A percentile compares a stretch with the other conserved stretches of the same genome.
These are phyloP conservation scores for Acanthopagrus latus DNA, from an alignment of 2,797 vertebrate species.

Conservation along the genomic window DNA sequence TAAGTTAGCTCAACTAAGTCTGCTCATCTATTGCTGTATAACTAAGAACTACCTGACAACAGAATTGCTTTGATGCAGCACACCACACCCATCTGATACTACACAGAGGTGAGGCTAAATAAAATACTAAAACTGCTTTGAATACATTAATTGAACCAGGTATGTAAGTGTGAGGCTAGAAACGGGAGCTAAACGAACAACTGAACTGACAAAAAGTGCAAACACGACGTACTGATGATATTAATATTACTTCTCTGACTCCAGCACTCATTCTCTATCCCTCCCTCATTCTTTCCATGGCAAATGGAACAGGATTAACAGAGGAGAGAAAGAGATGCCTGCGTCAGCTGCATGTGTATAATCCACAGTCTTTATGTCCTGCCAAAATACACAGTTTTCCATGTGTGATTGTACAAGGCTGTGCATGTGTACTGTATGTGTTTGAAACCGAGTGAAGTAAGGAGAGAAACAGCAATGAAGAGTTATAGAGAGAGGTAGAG, in stretches of 20 bases:
- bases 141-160: conserved; percentile 33
- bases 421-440: conserved; percentile 25
- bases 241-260: conserved; percentile 72
- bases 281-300: conserved; percentile 63
- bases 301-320: conserved; percentile 83
- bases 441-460: conserved; percentile 33
- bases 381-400: conserved; percentile 75
- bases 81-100: conserved; percentile 28
- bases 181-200: conserved; percentile 35
- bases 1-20: conserved; percentile 13
- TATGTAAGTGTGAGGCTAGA: conserved; percentile 17
- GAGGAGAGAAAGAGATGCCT: conserved; percentile 66
- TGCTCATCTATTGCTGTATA: not conserved
- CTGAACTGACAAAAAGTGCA: conserved; percentile 39
- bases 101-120: conserved; percentile 23
- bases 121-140: conserved; percentile 22
- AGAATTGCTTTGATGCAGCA: conserved; percentile 12
- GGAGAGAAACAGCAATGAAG: conserved; percentile 39
- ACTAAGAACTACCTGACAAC: conserved; percentile 8
- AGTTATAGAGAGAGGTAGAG: conserved; percentile 15
- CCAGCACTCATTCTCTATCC: conserved; percentile 22
- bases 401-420: conserved; percentile 46
- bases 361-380: conserved; percentile 75
- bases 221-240: conserved; percentile 57
- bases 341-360: conserved; percentile 76